A percentile compares a stretch with the other conserved stretches of the same genome.
phyloP scores from a whole-genome alignment of 2,797 vertebrate species.

The Takifugu rubripes region DNA sequence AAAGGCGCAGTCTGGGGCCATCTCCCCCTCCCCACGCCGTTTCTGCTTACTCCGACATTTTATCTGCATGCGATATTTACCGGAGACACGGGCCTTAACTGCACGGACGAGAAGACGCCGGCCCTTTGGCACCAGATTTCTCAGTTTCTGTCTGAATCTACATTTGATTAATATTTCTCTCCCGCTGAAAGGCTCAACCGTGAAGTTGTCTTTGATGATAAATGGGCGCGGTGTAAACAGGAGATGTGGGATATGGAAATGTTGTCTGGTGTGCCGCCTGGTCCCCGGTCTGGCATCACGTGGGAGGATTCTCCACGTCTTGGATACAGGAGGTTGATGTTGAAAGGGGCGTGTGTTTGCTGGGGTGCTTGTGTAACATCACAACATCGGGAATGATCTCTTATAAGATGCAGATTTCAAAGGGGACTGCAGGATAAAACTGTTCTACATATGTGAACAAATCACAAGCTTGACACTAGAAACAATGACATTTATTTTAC shows the following conservation, averaged over 20 bases:
- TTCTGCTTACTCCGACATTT: constrained; percentile 73
- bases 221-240: constrained; percentile 70
- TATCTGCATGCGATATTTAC: constrained; percentile 74
- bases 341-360: constrained; percentile 35
- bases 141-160: constrained; percentile 59
- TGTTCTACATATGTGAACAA: constrained; percentile 15
- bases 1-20: constrained; percentile 49
- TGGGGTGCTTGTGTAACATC: no score
- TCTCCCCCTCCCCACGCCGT: constrained; percentile 34
- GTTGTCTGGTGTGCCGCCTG: constrained; percentile 52
- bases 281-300: constrained; percentile 57
- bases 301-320: constrained; percentile 52
- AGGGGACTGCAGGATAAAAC: constrained; percentile 23
- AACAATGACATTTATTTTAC: constrained; percentile 3
- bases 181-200: constrained; percentile 59
- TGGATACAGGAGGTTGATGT: constrained; percentile 52
- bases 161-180: constrained; percentile 69
- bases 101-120: constrained; percentile 43
- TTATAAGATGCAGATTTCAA: constrained; percentile 33
- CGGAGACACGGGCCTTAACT: constrained; percentile 46
- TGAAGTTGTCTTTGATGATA: constrained; percentile 75
- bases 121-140: constrained; percentile 49
- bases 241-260: constrained; percentile 77
- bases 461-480: constrained; percentile 12
- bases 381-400: constrained; percentile 50